Evolutionary conservation across 2,797 vertebrate species (phyloP).

Genomic region (Muscicapa comitata): DNA sequence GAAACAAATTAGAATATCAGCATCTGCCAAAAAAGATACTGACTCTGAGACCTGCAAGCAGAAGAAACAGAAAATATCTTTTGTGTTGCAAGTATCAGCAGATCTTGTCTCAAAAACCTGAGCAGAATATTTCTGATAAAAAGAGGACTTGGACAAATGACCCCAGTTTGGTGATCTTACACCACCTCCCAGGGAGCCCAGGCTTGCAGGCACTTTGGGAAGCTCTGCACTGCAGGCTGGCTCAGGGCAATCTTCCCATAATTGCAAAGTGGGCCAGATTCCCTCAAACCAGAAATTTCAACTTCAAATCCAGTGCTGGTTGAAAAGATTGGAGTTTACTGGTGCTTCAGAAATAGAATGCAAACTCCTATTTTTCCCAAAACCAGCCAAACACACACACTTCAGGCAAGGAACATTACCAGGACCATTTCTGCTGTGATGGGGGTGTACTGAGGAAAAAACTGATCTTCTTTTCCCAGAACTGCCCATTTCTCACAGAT

Average conservation of each 20-base stretch:
- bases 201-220: not conserved
- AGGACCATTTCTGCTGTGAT: not conserved
- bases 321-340: not conserved
- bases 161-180: not conserved
- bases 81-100: not conserved
- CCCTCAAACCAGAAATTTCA: not conserved
- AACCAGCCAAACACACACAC: not conserved
- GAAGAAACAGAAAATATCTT: not conserved
- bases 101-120: not conserved
- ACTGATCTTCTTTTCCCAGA: not conserved
- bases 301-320: not conserved
- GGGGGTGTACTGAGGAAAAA: not conserved
- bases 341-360: not conserved
- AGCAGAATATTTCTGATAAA: not conserved
- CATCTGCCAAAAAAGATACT: not conserved
- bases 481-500: not conserved
- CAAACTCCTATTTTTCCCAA: not conserved
- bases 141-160: not conserved
- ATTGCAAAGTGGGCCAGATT: not conserved
- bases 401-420: not conserved
- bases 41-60: not conserved
- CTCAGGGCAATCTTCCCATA: fast-evolving
- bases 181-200: not conserved
- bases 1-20: not conserved
- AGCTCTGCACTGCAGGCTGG: not conserved